phyloP scores from a whole-genome alignment of 2,888 invertebrate species.

The Sthenelais limicola region DNA sequence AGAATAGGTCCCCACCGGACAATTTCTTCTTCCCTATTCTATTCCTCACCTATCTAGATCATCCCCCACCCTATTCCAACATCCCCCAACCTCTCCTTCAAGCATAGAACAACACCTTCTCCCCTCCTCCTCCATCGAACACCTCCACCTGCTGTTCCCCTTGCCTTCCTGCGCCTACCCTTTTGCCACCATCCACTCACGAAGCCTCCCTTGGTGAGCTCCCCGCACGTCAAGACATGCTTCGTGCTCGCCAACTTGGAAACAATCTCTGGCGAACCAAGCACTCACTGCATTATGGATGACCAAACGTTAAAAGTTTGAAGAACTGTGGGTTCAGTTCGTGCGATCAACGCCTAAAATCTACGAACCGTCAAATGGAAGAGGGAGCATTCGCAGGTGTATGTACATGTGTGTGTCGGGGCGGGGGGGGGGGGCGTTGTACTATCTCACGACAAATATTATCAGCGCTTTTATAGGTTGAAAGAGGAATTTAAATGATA shows the following conservation, averaged over 20 bases:
- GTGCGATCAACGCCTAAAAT: too few relatives aligned
- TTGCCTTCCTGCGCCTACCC: neutral
- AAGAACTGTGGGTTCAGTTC: too few relatives aligned
- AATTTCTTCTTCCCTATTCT: too few relatives aligned
- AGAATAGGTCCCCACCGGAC: too few relatives aligned
- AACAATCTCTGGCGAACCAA: constrained; percentile 38
- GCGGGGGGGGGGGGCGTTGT: neutral
- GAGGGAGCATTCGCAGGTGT: too few relatives aligned
- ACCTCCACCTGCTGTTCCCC: constrained; percentile 3
- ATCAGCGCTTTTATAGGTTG: too few relatives aligned
- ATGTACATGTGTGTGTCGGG: neutral
- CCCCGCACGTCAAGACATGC: constrained; percentile 14
- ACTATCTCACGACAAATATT: too few relatives aligned
- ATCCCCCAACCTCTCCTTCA: neutral
- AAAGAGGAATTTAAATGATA: too few relatives aligned
- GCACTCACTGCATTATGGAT: constrained; percentile 30
- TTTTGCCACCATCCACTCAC: neutral
- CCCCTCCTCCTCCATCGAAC: neutral
- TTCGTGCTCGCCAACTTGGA: constrained; percentile 36
- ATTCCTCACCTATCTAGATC: neutral
- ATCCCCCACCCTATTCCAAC: neutral
- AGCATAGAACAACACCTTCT: neutral
- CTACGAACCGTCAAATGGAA: too few relatives aligned
- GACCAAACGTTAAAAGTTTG: constrained; percentile 21
- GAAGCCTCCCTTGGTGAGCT: constrained; percentile 13